Evolutionary conservation across 2,113 vertebrate genomes (phyloP), one percentile per base, ranked within the genome.

Genomic region (Sylvicapra grimmia): DNA sequence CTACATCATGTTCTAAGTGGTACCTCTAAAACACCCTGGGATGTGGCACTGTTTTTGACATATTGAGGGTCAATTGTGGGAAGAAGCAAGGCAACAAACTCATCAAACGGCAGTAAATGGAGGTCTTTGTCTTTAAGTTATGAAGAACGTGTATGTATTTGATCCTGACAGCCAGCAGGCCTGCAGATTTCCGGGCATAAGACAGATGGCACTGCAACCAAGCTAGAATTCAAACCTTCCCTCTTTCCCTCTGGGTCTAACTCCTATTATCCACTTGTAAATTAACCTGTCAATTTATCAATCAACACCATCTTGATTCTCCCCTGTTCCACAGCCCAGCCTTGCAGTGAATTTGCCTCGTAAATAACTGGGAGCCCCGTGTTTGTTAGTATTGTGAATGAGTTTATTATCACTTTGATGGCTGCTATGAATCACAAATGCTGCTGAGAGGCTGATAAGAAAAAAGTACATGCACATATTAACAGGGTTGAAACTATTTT

Each of bases 251-350:
- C 99, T 98, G 99, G 99, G 99, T 99, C 99, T 99, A 99, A 99
- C 99, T 99, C 99, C 99, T 99, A 99, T 99, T 99, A 99, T 99
- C 99, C 99, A 99, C 99, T 99, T 98, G 99, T 99, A 99, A 99
- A 99, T 99, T 99, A 99, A 99, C 99, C 99, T 99, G 99, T 99
- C 99, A 99, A 99, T 99, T 99, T 99, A 99, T 99, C 99, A 99
- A 99, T 99, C 99, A 99, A 99, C 99, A 99, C 99, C 99, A 99
- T 99, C 99, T 99, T 99, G 99, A 99, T 99, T 99, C 99, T 99
- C 99, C 99, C 99, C 99, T 99, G 99, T 99, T 99, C 99, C 98
- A 83, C 98, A 99, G 99, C 99, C 99, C 98, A 97, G 99, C 98
- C 98, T 99, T 98, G 99, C 99, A 97, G 99, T 98, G 98, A 99